phyloP scores from a whole-genome alignment of 1,140 invertebrate genomes.

The Lordiphosa stackelbergi region DNA sequence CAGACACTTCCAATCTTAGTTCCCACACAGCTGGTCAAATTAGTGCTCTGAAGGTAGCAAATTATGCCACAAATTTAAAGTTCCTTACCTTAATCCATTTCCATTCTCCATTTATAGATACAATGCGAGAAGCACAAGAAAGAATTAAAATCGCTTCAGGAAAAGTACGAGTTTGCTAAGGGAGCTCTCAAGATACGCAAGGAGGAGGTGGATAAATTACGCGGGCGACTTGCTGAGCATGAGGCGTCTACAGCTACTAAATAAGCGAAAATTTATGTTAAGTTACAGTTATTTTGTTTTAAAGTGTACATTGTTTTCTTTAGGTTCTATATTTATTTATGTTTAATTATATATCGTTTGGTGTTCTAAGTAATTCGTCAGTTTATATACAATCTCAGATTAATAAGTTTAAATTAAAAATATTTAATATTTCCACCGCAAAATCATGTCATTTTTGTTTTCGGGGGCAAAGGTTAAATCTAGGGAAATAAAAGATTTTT shows the following conservation, averaged over 20 bases:
- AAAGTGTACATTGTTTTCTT: neutral
- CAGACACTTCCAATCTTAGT: conserved; percentile 33
- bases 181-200: conserved; percentile 35
- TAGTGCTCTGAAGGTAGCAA: conserved; percentile 36
- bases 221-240: neutral
- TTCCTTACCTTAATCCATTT: neutral
- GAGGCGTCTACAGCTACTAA: conserved; percentile 18
- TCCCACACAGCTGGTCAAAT: conserved; percentile 45
- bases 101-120: conserved; percentile 16
- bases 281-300: conserved; percentile 6
- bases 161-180: conserved; percentile 49
- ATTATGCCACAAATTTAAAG: neutral
- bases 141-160: conserved; percentile 22
- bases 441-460: too few relatives aligned
- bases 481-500: too few relatives aligned
- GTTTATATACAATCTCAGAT: too few relatives aligned
- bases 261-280: conserved; percentile 20
- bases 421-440: too few relatives aligned
- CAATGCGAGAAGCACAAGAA: conserved; percentile 41
- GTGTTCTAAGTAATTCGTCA: too few relatives aligned
- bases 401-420: too few relatives aligned
- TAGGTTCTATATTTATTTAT: too few relatives aligned
- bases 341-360: too few relatives aligned
- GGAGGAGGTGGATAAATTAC: conserved; percentile 40
- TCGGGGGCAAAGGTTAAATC: too few relatives aligned